phyloP scores from a whole-genome alignment of 2,797 vertebrate species.

The Sitta carolinensis region DNA sequence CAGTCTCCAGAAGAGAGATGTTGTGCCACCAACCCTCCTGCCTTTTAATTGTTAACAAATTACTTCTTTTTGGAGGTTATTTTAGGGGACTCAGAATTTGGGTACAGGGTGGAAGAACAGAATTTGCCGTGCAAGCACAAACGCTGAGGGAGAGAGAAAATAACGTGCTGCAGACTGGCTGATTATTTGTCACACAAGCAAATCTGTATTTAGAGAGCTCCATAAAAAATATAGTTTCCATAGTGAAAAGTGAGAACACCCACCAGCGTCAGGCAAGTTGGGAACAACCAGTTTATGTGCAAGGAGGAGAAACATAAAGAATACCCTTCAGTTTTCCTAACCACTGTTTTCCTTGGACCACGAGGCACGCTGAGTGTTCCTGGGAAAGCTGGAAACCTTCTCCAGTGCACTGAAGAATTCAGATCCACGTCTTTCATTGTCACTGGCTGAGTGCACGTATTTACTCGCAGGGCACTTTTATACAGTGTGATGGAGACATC shows the following conservation, averaged over 20 bases:
- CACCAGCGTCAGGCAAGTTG: background rate
- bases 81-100: background rate
- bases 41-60: background rate
- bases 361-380: background rate
- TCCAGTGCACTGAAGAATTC: background rate
- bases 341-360: background rate
- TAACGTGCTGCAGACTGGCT: background rate
- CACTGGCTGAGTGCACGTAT: background rate
- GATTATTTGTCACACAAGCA: conserved; percentile 4
- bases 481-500: conserved; percentile 29
- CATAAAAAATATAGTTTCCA: conserved; percentile 15
- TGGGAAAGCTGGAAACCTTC: conserved; percentile 20
- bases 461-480: conserved; percentile 35
- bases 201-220: conserved; percentile 31
- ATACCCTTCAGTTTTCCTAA: background rate
- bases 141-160: background rate
- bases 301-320: background rate
- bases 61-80: background rate
- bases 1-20: background rate
- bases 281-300: conserved; percentile 20
- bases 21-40: background rate
- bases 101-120: background rate
- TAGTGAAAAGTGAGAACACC: conserved; percentile 44
- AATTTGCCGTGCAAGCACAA: background rate
- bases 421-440: conserved; percentile 8